Conservation (phyloP, 2,888 invertebrate species). For the Meteorus colon region DNA sequence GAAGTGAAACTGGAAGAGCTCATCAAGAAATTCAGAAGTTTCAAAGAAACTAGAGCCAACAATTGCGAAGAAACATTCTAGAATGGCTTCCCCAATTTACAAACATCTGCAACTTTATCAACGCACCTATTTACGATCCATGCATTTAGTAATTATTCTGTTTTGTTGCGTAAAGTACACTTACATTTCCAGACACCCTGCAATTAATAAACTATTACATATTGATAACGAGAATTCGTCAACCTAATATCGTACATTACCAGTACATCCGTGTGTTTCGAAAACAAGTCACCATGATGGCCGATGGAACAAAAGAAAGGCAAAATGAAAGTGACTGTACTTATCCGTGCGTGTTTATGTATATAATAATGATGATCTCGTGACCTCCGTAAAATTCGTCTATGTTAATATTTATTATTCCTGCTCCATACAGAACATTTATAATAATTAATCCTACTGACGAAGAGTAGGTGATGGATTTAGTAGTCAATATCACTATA, state of each 20-base stretch:
- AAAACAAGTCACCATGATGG: too few species aligned
- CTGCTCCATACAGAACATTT: conserved; percentile 61
- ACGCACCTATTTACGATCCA: too few species aligned
- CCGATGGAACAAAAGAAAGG: not conserved
- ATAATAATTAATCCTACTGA: conserved; percentile 66
- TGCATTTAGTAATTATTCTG: too few species aligned
- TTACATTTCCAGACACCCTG: too few species aligned
- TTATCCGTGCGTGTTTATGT: not conserved
- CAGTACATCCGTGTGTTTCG: too few species aligned
- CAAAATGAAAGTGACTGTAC: not conserved
- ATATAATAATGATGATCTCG: not conserved
- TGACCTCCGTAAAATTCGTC: conserved; percentile 36
- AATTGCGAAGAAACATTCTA: conserved; percentile 76
- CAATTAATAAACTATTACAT: too few species aligned
- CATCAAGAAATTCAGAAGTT: conserved; percentile 83
- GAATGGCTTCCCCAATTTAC: conserved; percentile 33
- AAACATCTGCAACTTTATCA: not conserved
- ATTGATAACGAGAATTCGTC: too few species aligned
- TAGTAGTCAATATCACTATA: conserved; percentile 69
- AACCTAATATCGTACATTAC: too few species aligned
- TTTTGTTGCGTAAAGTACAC: too few species aligned
- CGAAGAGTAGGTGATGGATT: conserved; percentile 66
- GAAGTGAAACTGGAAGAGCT: conserved; percentile 90
- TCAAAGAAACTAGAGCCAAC: conserved; percentile 78
- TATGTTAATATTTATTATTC: conserved; percentile 63